Percentiles rank a stretch among this genome's conserved stretches.
phyloP scores from a whole-genome alignment of 2,888 invertebrate species.

The Volucella zonaria region DNA sequence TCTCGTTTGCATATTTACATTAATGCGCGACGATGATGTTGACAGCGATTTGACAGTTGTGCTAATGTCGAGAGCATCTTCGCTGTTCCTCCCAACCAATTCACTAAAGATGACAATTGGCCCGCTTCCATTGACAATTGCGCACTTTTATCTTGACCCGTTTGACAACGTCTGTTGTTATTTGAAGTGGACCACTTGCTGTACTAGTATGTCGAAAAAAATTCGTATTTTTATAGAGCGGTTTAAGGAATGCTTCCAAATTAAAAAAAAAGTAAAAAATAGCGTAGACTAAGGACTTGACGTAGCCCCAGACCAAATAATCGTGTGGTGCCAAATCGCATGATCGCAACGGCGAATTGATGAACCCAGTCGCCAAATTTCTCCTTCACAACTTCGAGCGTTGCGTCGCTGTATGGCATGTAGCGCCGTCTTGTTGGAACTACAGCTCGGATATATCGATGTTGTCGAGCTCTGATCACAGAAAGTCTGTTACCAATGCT shows the following conservation, averaged over 20 bases:
- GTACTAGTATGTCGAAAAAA: constrained; percentile 43
- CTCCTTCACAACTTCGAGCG: too few relatives aligned
- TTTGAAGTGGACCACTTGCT: constrained; percentile 41
- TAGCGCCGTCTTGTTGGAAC: too few relatives aligned
- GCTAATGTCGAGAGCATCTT: constrained; percentile 27
- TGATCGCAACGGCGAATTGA: too few relatives aligned
- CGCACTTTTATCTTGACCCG: constrained; percentile 63
- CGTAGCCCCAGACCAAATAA: too few relatives aligned
- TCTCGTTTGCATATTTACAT: constrained; percentile 45
- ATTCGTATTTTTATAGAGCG: constrained; percentile 17
- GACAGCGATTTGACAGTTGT: constrained; percentile 43
- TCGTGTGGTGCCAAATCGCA: too few relatives aligned
- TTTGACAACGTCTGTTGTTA: constrained; percentile 23
- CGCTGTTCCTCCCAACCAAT: constrained; percentile 17
- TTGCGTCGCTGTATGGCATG: too few relatives aligned
- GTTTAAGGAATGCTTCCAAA: constrained; percentile 25
- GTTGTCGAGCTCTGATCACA: too few relatives aligned
- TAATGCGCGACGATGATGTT: constrained; percentile 40
- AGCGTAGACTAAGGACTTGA: too few relatives aligned
- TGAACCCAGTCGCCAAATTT: too few relatives aligned
- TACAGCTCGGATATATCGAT: too few relatives aligned
- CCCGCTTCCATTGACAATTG: constrained; percentile 26
- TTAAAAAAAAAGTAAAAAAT: not conserved
- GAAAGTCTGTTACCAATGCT: too few relatives aligned
- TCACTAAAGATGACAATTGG: constrained; percentile 34